phyloP scores from a whole-genome alignment of 2,888 invertebrate species.

The Neoscelio sp. region DNA sequence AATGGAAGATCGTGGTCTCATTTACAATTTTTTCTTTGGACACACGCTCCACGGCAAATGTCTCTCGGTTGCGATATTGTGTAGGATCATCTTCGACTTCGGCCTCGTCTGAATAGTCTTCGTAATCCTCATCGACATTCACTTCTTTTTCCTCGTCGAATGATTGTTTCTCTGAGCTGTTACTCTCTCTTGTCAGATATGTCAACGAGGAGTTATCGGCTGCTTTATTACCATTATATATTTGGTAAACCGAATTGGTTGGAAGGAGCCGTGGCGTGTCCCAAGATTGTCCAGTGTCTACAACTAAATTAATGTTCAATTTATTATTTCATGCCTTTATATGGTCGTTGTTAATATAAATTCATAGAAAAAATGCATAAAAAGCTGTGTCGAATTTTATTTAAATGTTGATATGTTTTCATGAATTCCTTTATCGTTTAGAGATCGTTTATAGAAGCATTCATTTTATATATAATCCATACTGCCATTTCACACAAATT shows the following conservation, averaged over 20 bases:
- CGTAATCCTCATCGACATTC: constrained; percentile 49
- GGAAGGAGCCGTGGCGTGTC: constrained; percentile 75
- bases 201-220: constrained; percentile 52
- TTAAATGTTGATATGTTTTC: too few relatives aligned
- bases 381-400: too few relatives aligned
- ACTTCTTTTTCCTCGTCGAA: constrained; percentile 37
- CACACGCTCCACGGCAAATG: constrained; percentile 47
- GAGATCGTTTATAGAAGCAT: too few relatives aligned
- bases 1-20: constrained; percentile 53
- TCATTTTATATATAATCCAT: too few relatives aligned
- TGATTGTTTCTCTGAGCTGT: constrained; percentile 68
- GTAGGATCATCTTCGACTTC: constrained; percentile 69
- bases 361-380: too few relatives aligned
- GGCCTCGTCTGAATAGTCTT: constrained; percentile 70
- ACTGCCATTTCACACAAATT: too few relatives aligned
- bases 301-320: constrained; percentile 34
- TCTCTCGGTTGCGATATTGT: constrained; percentile 50
- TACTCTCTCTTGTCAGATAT: constrained; percentile 70
- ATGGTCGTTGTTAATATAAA: neutral
- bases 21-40: constrained; percentile 61
- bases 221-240: constrained; percentile 60
- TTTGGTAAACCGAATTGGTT: constrained; percentile 77
- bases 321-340: neutral
- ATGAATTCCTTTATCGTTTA: too few relatives aligned
- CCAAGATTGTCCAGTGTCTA: constrained; percentile 70